Base-by-base conservation (phyloP, 2,888 invertebrate genomes). In the Drepana falcataria region DNA sequence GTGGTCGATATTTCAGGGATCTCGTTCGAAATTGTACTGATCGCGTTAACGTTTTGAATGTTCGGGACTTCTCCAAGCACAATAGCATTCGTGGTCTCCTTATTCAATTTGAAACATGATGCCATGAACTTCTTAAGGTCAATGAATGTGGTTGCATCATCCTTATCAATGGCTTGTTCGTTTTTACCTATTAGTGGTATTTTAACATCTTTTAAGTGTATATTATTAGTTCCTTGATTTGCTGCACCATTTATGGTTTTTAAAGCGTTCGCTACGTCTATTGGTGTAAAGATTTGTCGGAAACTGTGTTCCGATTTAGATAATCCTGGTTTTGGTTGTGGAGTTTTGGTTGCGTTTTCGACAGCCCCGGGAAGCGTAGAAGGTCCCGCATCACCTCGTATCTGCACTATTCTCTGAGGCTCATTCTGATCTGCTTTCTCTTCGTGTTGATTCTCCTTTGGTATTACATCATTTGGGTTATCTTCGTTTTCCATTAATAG, bases 221-320 rank as follows among this genome's bases (percentile, higher is more conserved):
- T 52, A 40, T 73, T 75, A 59, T 68, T 75, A 0, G 71, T 56
- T 9, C 59, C 58, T 59, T 72, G 74, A 3, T 67, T 67, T 2
- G 74, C 68, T 9, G 77, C 61, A 5, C 72, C 76, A 41, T 83
- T 89, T 4, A 87, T 52, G 2, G 88, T 87, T 51, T 81, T 85
- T 1, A 90, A 57, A 1, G 88, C 87, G 35, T 85, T 80, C 0
- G 83, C 77, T 33, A 87, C 81, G 60, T 91, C 87, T 71, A 83
- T 79, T 7, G 66, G 68, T 49, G 88, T 88, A 40, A 87, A 81
- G 4, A 84, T 78, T 58, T 85, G 81, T 57, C 85, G 71, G 47
- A 91, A 74, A 55, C 74, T 87, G 55, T 90, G 89, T 63, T 91
- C 90, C 1, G 90, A 91, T 75, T 88, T 91, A 0, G 90, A 91